Evolutionary conservation across 1,140 invertebrate genomes (phyloP), one percentile per base, ranked within the genome.

Genomic region (Centruroides sculpturatus): DNA sequence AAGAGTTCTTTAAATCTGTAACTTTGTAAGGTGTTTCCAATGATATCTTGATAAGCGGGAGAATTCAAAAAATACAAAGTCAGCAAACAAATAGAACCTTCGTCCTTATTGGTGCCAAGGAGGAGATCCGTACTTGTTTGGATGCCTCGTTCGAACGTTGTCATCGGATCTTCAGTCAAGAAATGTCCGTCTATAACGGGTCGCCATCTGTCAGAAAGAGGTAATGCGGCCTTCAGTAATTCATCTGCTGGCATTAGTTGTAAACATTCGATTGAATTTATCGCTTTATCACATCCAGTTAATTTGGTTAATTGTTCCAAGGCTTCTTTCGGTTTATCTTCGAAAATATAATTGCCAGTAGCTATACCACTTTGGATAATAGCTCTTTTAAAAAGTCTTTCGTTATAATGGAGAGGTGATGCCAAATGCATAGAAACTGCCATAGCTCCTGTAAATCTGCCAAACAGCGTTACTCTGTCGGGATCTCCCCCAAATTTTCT

Each of bases 401-500:
- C 35, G 10, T 59, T 23, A 9, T 58, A 6, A 10, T 59, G 54
- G 9, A 64, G 5, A 23, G 68, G 67, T 6, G 69, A 69, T 9
- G 65, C 56, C 1, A 71, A 12, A 5, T 69, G 61, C 12, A 66
- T 55, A 8, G 66, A 63, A 35, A 69, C 67, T 35, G 66, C 65
- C 66, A 71, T 69, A n/a, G 70, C 47, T 9, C 70, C 70, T 23
- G 67, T 60, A 48, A 69, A 69, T n/a, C 69, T 53, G 0, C 93
- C 93, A 71, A 91, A 90, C 6, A 97, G 78, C 12, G 88, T 89
- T 1, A 98, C 83, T 61, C 87, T 86, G n/a, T 83, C 77, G 0
- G 84, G 76, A 66, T 92, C 83, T 0, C 93, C 94, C n/a, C 88
- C 87, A 70, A 98, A 98, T 51, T 76, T 71, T 60, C 83, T 79